Evolutionary conservation across 1,140 invertebrate genomes (phyloP), one percentile per base, ranked within the genome.

Genomic region (Portunus trituberculatus): DNA sequence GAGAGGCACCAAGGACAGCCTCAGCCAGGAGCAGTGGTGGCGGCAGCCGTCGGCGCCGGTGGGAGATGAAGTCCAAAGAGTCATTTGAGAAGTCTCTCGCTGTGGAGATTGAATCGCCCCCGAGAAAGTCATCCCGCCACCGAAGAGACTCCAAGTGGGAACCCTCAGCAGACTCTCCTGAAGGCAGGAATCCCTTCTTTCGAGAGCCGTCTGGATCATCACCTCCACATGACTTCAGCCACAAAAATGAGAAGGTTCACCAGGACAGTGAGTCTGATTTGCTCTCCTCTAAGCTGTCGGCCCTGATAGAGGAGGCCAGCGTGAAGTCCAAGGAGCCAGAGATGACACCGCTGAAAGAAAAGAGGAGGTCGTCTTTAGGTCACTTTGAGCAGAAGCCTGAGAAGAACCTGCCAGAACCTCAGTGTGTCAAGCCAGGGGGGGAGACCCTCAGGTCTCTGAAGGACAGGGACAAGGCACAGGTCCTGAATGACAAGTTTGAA

Each of bases 31-130:
- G 89, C 76, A 86, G 16, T 93, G 92, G 84, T 28, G 92, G 92
- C 14, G 92, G 92, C 20, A 95, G 94, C 25, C 91, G 94, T 12
- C 59, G 94, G 25, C 86, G 94, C 86, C 91, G 94, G n/a, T 95
- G 94, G 94, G 94, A 95, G 46, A 86, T 95, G 6, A 95, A 89
- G 28, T 92, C 94, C 20, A 95, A 95, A 52, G 94, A 95, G 48
- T 67, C 94, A 32, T 95, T 95, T 82, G 94, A 95, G 52, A 95
- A 84, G 16, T 95, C 94, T 12, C 52, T 95, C 52, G 94, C 94
- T 46, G n/a, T 95, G 29, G 94, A 95, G 84, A 46, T 95, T 67
- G 84, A 95, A 1, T 95, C 94, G 0, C 94, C 94, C 12, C 28
- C 91, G 59, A 91, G 45, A 31, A 94, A 39, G 28, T 59, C 83